Conservation (phyloP, 53 echinoderm and acorn worm species). For the Pentamera pediparva region DNA sequence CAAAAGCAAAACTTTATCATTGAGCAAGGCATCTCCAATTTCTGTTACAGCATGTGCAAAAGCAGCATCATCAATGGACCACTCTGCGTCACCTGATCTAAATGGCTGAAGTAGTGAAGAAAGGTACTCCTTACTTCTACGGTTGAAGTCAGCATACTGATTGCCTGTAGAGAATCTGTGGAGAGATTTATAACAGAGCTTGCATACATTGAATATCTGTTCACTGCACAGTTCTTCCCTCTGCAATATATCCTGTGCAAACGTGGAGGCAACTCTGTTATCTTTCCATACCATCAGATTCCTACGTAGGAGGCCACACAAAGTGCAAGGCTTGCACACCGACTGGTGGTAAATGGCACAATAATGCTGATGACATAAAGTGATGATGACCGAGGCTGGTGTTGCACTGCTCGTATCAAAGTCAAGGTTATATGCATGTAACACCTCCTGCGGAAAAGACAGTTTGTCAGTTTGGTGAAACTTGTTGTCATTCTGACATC, state of each 20-base stretch:
- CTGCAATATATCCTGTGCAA: neutral
- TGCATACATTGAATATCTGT: neutral
- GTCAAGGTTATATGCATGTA: neutral
- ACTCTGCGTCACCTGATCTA: neutral
- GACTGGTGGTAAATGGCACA: neutral
- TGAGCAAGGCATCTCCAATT: neutral
- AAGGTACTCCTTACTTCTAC: neutral
- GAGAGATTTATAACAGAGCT: neutral
- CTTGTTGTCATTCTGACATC: neutral
- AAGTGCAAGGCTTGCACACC: neutral
- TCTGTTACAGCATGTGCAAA: neutral
- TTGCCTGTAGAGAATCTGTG: neutral
- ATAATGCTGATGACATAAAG: conserved; percentile 14
- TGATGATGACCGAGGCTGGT: neutral
- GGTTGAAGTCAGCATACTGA: neutral
- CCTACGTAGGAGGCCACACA: neutral
- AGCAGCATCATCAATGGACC: neutral
- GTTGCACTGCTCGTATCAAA: neutral
- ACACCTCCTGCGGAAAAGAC: neutral
- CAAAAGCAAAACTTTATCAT: neutral
- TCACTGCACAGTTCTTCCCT: neutral
- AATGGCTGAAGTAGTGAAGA: conserved; percentile 2
- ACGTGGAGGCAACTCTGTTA: neutral
- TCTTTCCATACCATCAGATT: neutral
- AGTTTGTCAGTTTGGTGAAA: neutral